Percentiles rank a stretch among this genome's conserved stretches.
phyloP scores from a whole-genome alignment of 23 tunicate genomes.

The Ascidia mentula region DNA sequence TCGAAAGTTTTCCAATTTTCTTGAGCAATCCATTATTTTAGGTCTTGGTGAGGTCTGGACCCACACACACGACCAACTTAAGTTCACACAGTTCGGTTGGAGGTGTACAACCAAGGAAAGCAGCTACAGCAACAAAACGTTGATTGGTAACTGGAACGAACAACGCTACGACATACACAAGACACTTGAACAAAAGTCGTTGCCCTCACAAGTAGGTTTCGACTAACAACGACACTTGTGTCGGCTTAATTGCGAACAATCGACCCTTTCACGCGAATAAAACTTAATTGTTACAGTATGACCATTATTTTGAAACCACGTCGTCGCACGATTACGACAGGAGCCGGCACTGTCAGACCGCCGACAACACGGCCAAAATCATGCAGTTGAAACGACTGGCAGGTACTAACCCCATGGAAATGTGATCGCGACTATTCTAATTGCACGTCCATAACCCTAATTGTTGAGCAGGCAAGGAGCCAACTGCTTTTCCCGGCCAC shows the following conservation, averaged over 20 bases:
- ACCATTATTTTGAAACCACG: slow-evolving; percentile 77
- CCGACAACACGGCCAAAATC: slow-evolving; percentile 22
- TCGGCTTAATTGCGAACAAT: neutral
- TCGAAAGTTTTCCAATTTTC: too few relatives aligned
- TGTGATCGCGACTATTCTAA: neutral
- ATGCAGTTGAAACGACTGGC: slow-evolving; percentile 36
- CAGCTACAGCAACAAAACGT: slow-evolving; percentile 59
- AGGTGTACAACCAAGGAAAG: slow-evolving; percentile 95
- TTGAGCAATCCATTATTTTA: neutral
- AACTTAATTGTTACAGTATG: slow-evolving; percentile 30
- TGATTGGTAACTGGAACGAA: slow-evolving; percentile 97
- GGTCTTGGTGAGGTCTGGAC: slow-evolving; percentile 97
- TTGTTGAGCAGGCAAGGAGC: slow-evolving; percentile 32
- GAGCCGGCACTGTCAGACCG: neutral
- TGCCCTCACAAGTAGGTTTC: slow-evolving; percentile 54
- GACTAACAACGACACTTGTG: neutral
- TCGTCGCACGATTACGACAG: slow-evolving; percentile 54
- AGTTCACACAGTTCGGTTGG: slow-evolving; percentile 94
- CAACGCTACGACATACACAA: slow-evolving; percentile 54
- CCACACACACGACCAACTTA: slow-evolving; percentile 77
- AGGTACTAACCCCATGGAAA: slow-evolving; percentile 9
- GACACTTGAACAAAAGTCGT: slow-evolving; percentile 41
- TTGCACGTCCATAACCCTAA: neutral
- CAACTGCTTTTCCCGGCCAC: slow-evolving; percentile 86
- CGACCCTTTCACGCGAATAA: neutral